These are phyloP conservation scores for Engraulis encrasicolus DNA, from an alignment of 2,113 vertebrate species.

Conservation along the genomic window DNA sequence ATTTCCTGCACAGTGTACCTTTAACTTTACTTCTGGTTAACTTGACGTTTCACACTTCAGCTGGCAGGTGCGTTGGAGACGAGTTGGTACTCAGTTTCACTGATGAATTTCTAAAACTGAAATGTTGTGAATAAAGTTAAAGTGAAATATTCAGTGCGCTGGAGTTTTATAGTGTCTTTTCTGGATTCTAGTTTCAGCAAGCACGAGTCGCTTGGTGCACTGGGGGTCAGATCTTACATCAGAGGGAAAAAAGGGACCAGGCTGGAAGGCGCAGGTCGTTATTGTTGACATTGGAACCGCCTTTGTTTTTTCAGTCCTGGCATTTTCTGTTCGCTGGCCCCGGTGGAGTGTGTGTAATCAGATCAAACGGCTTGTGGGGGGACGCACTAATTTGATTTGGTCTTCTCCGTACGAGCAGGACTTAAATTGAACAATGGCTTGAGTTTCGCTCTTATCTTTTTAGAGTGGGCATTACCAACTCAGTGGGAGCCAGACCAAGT, in stretches of 20 bases:
- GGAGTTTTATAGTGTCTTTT: no score
- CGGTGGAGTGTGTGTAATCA: slow-evolving; percentile 38
- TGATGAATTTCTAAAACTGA: no score
- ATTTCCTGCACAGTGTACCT: no score
- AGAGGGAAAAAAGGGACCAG: not conserved
- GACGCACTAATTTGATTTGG: slow-evolving; percentile 48
- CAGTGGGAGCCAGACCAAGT: not conserved
- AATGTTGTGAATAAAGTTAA: no score
- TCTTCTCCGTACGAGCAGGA: slow-evolving; percentile 16
- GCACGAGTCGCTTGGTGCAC: not conserved
- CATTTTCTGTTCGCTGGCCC: slow-evolving; percentile 27
- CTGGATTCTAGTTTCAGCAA: not conserved
- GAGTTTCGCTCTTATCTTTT: slow-evolving; percentile 34
- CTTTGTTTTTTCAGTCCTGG: slow-evolving; percentile 11
- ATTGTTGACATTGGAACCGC: slow-evolving; percentile 30
- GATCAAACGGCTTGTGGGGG: slow-evolving; percentile 45
- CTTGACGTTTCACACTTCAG: no score
- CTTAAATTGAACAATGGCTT: slow-evolving; percentile 15
- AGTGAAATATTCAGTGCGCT: no score
- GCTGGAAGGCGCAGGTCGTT: not conserved
- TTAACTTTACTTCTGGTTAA: no score
- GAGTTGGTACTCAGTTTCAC: no score
- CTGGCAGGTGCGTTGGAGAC: no score
- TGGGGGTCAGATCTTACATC: not conserved
- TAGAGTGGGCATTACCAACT: slow-evolving; percentile 37